These are phyloP conservation scores for Agelaius tricolor DNA, from an alignment of 2,113 vertebrate genomes.

Conservation along the genomic window DNA sequence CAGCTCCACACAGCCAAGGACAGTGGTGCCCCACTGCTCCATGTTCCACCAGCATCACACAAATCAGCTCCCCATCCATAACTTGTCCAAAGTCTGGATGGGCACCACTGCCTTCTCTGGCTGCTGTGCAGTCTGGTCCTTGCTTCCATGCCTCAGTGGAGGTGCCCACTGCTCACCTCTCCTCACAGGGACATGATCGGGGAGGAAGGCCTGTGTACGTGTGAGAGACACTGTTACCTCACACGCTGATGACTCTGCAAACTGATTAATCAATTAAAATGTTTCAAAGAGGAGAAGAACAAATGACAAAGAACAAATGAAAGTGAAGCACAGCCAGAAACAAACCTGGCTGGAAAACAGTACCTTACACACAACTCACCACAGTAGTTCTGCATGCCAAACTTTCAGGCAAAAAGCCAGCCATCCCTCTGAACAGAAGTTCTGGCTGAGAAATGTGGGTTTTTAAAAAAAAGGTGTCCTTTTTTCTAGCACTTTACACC, in stretches of 20 bases:
- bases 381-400: not conserved
- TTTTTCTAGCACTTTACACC: not conserved
- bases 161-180: not conserved
- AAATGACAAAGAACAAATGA: conserved; percentile 13
- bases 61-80: not conserved
- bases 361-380: not conserved
- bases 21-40: not conserved
- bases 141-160: not conserved
- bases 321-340: conserved; percentile 1
- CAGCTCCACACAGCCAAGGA: not conserved
- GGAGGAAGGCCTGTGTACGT: rapidly evolving
- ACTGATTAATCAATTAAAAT: not conserved
- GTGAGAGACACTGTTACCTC: not conserved
- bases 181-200: not conserved
- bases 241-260: not conserved
- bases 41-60: not conserved
- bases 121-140: not conserved
- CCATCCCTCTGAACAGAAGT: not conserved
- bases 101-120: not conserved
- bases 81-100: not conserved
- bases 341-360: not conserved
- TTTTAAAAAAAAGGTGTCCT: not conserved
- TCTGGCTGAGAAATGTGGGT: not conserved
- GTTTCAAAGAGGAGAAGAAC: not conserved
- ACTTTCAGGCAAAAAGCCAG: not conserved